These are phyloP conservation scores for Euura lappo DNA, from an alignment of 1,140 invertebrate species.

Conservation along the genomic window DNA sequence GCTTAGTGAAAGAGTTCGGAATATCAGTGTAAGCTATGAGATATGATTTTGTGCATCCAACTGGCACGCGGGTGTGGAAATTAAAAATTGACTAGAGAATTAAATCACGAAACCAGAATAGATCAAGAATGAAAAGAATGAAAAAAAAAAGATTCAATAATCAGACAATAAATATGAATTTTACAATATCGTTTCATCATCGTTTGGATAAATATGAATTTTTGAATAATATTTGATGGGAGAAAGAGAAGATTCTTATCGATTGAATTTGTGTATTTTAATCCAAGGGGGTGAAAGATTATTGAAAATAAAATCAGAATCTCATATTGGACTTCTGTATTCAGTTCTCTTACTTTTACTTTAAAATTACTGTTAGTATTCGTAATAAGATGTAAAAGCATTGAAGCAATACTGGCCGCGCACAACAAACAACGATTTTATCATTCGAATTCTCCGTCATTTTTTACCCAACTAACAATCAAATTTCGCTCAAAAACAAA, in stretches of 20 bases:
- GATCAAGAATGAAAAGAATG: not conserved
- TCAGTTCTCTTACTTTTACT: conserved; percentile 9
- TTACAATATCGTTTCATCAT: not conserved
- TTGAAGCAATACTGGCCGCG: conserved; percentile 50
- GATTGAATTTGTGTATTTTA: not conserved
- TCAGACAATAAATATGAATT: not conserved
- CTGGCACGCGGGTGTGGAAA: too few species aligned
- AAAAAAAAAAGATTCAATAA: not conserved
- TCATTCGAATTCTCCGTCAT: conserved; percentile 43
- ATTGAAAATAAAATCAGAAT: not conserved
- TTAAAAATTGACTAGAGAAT: not conserved
- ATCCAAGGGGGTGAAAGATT: not conserved
- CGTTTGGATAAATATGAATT: not conserved
- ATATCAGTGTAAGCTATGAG: conserved; percentile 7
- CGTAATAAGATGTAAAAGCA: not conserved
- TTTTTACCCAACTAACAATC: conserved; percentile 50
- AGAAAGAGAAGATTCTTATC: not conserved
- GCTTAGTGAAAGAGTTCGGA: not conserved
- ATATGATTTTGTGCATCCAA: not conserved
- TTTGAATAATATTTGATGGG: not conserved
- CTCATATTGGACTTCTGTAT: conserved; percentile 5
- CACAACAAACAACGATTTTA: conserved; percentile 52
- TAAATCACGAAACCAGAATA: not conserved
- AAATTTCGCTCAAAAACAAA: conserved; percentile 46
- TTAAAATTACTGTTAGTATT: not conserved